phyloP scores from a whole-genome alignment of 2,888 invertebrate genomes.

The Thereva unica region DNA sequence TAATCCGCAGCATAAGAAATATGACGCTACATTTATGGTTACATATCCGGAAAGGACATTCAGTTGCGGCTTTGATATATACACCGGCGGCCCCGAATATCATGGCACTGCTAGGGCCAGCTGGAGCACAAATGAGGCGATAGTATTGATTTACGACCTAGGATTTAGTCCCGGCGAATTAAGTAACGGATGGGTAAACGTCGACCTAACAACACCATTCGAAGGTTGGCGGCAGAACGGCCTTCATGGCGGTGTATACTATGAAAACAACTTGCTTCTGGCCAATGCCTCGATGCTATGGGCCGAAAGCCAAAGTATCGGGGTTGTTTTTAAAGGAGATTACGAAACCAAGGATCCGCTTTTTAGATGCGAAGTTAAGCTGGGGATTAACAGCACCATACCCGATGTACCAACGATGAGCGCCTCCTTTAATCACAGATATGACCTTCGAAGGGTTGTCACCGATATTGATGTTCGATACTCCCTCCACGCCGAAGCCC shows the following conservation, averaged over 20 bases:
- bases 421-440: conserved; percentile 62
- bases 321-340: conserved; percentile 62
- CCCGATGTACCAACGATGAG: conserved; percentile 64
- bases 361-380: conserved; percentile 60
- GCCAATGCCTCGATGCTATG: conserved; percentile 64
- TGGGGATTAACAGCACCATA: conserved; percentile 64
- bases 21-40: conserved; percentile 66
- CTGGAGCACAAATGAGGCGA: conserved; percentile 70
- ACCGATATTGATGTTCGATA: conserved; percentile 62
- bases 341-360: conserved; percentile 57
- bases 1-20: conserved; percentile 65
- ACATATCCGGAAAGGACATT: conserved; percentile 78
- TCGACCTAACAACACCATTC: conserved; percentile 64
- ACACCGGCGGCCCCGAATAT: conserved; percentile 53
- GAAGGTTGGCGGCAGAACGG: conserved; percentile 64
- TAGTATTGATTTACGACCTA: conserved; percentile 56
- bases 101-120: conserved; percentile 63
- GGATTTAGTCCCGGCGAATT: conserved; percentile 57
- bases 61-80: conserved; percentile 68
- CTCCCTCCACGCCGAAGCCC: conserved; percentile 50
- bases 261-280: conserved; percentile 59
- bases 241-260: conserved; percentile 59
- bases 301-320: conserved; percentile 65
- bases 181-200: conserved; percentile 55
- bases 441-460: conserved; percentile 60